phyloP scores from a whole-genome alignment of 2,888 invertebrate species.

The Chironomus tentans region DNA sequence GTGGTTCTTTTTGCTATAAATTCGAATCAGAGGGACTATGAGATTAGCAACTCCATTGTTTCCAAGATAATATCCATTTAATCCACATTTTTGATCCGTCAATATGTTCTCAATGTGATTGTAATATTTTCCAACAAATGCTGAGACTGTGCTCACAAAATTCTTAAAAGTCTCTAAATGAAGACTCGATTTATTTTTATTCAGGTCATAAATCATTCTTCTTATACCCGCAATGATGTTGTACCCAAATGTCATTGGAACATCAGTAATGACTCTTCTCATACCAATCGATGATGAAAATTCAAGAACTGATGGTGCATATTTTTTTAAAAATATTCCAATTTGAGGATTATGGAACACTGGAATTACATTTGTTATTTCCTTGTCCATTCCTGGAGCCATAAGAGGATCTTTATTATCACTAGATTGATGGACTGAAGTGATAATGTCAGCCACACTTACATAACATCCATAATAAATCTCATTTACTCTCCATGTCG shows the following conservation, averaged over 20 bases:
- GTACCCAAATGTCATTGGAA: no score
- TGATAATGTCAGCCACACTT: neutral
- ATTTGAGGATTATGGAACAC: neutral
- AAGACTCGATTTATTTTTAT: neutral
- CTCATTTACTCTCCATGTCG: neutral
- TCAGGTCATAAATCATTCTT: neutral
- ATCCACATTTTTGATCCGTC: neutral
- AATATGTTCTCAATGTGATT: neutral
- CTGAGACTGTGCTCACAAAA: neutral
- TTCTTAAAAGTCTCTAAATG: neutral
- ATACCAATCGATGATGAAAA: neutral
- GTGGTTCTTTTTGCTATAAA: neutral
- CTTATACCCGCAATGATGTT: neutral
- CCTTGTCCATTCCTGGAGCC: neutral
- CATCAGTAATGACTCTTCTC: neutral
- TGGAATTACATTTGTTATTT: conserved; percentile 12
- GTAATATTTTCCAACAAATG: neutral
- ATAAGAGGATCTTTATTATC: neutral
- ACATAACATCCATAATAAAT: neutral
- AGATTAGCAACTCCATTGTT: neutral
- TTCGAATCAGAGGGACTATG: neutral
- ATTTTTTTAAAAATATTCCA: neutral
- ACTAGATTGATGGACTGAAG: neutral
- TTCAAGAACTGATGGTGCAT: neutral
- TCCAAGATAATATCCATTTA: neutral